Percentiles rank a stretch among this genome's conserved stretches.
These are phyloP conservation scores for Meteorus sp. DNA, from an alignment of 1,140 invertebrate species.

Conservation along the genomic window DNA sequence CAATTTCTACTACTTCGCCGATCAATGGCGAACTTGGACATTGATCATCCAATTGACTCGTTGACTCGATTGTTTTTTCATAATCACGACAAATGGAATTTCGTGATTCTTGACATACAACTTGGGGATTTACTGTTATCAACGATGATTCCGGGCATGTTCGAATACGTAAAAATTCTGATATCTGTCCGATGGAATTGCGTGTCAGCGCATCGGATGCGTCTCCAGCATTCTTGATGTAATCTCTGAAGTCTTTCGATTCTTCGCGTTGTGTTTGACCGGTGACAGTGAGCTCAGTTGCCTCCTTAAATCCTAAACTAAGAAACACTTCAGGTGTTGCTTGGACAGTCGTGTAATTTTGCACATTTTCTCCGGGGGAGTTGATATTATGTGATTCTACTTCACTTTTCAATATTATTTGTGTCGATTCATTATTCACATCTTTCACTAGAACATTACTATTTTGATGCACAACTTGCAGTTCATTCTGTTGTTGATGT, in stretches of 20 bases:
- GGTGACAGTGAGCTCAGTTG: constrained; percentile 37
- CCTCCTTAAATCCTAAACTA: constrained; percentile 52
- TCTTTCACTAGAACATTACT: constrained; percentile 54
- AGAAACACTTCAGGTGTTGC: constrained; percentile 53
- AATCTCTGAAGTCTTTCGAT: constrained; percentile 49
- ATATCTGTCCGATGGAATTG: constrained; percentile 53
- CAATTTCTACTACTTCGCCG: constrained; percentile 40
- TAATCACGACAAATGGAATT: constrained; percentile 55
- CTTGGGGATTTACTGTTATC: constrained; percentile 53
- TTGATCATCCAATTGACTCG: constrained; percentile 45
- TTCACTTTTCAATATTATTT: constrained; percentile 46
- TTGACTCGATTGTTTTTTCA: constrained; percentile 45
- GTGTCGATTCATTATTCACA: constrained; percentile 41
- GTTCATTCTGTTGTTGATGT: constrained; percentile 31
- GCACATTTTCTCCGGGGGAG: constrained; percentile 31
- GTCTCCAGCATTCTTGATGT: constrained; percentile 40
- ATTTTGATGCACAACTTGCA: constrained; percentile 47
- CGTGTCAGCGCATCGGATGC: constrained; percentile 48
- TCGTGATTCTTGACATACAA: constrained; percentile 45
- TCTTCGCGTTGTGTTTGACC: constrained; percentile 46
- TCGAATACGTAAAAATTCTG: constrained; percentile 53
- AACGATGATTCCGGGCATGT: constrained; percentile 47
- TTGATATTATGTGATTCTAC: constrained; percentile 45
- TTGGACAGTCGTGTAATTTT: constrained; percentile 51
- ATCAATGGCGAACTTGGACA: constrained; percentile 42